These are phyloP conservation scores for Pollimyrus isidori DNA, from an alignment of 2,113 vertebrate species.

Conservation along the genomic window DNA sequence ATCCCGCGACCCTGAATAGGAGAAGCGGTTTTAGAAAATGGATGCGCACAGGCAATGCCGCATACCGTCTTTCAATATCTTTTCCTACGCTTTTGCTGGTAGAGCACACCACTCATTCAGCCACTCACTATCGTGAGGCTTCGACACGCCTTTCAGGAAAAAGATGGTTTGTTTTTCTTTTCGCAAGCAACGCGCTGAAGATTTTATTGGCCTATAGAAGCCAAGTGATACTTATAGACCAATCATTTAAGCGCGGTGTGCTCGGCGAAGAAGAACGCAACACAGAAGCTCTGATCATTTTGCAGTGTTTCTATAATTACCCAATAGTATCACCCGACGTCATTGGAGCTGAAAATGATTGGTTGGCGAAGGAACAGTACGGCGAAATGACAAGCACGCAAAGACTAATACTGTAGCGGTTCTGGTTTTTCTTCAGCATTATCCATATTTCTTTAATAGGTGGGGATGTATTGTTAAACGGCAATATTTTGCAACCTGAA, in stretches of 20 bases:
- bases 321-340: slow-evolving; percentile 1
- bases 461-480: neutral
- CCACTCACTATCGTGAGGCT: neutral
- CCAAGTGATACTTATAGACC: neutral
- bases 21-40: too few species aligned
- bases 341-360: neutral
- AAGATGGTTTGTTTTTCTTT: neutral
- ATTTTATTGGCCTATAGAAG: neutral
- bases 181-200: neutral
- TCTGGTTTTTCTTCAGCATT: neutral
- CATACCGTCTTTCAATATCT: neutral
- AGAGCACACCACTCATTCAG: neutral
- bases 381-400: neutral
- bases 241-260: neutral
- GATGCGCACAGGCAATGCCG: too few species aligned
- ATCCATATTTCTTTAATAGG: neutral
- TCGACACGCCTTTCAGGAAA: neutral
- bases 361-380: neutral
- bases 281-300: neutral
- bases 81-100: neutral
- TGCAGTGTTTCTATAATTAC: neutral
- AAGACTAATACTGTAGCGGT: neutral
- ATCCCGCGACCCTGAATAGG: too few species aligned
- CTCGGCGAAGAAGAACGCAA: neutral
- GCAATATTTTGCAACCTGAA: neutral